Percentiles rank a stretch among this genome's conserved stretches.
These are phyloP conservation scores for Yponomeuta sedellus DNA, from an alignment of 2,888 invertebrate species.

Conservation along the genomic window DNA sequence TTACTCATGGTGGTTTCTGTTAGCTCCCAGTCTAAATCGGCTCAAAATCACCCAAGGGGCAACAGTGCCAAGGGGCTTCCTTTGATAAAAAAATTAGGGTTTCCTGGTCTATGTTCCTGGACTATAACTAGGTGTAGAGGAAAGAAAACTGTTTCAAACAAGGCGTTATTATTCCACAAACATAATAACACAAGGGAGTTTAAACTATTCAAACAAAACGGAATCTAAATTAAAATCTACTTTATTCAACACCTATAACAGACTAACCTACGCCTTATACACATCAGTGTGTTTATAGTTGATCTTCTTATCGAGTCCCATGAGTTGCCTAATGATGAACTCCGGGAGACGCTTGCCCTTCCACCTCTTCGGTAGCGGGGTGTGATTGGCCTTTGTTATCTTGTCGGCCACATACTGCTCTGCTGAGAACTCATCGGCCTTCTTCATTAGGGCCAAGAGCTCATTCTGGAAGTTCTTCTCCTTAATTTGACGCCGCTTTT, in stretches of 20 bases:
- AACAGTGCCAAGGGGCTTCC: no score
- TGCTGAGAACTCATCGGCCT: constrained; percentile 86
- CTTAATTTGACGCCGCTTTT: constrained; percentile 82
- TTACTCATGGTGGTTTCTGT: no score
- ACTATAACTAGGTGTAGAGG: no score
- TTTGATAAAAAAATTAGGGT: no score
- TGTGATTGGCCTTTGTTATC: constrained; percentile 77
- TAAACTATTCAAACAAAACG: background rate
- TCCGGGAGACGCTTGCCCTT: constrained; percentile 80
- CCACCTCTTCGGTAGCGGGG: constrained; percentile 74
- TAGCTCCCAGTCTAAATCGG: no score
- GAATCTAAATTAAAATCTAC: constrained; percentile 3
- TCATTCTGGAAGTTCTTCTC: constrained; percentile 87
- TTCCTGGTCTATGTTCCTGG: no score
- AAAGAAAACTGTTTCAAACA: no score
- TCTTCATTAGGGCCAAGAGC: constrained; percentile 80
- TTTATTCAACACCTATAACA: constrained; percentile 8
- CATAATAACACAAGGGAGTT: no score
- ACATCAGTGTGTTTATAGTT: constrained; percentile 67
- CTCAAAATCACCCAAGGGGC: no score
- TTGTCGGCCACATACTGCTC: constrained; percentile 82
- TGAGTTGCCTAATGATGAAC: constrained; percentile 80
- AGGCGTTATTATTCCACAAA: no score
- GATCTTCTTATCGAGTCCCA: constrained; percentile 77
- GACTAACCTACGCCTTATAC: constrained; percentile 49